phyloP scores from a whole-genome alignment of 2,888 invertebrate species.

The Melanargia galathea region DNA sequence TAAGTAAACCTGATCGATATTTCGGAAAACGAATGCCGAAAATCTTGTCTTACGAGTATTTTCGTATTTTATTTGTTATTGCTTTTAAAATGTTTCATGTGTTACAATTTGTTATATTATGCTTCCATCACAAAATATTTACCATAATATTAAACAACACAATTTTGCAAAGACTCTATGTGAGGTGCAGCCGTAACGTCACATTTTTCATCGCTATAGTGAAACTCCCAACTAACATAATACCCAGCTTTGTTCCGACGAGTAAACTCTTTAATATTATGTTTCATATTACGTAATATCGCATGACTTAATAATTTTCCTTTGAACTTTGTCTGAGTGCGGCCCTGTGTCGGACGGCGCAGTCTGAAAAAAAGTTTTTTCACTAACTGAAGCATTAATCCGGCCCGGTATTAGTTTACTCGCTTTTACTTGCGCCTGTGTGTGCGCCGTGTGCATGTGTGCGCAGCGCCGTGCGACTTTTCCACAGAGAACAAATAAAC shows the following conservation, averaged over 20 bases:
- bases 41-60: too few relatives aligned
- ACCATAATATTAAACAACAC: background rate
- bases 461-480: conserved; percentile 73
- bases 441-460: conserved; percentile 65
- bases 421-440: conserved; percentile 71
- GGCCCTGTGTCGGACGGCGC: conserved; percentile 76
- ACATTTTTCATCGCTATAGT: conserved; percentile 33
- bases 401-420: conserved; percentile 82
- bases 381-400: conserved; percentile 83
- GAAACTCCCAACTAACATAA: conserved; percentile 25
- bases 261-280: conserved; percentile 37
- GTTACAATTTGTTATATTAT: too few relatives aligned
- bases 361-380: conserved; percentile 82
- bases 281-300: conserved; percentile 41
- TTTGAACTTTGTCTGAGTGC: conserved; percentile 54
- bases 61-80: too few relatives aligned
- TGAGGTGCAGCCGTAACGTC: conserved; percentile 7
- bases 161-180: background rate
- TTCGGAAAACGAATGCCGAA: too few relatives aligned
- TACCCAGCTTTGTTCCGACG: conserved; percentile 25
- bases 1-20: too few relatives aligned
- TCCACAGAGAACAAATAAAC: conserved; percentile 64
- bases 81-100: too few relatives aligned
- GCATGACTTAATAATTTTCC: conserved; percentile 39
- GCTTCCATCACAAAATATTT: background rate